Base-by-base conservation (phyloP, 2,113 vertebrate species). In the Varanus komodoensis region DNA sequence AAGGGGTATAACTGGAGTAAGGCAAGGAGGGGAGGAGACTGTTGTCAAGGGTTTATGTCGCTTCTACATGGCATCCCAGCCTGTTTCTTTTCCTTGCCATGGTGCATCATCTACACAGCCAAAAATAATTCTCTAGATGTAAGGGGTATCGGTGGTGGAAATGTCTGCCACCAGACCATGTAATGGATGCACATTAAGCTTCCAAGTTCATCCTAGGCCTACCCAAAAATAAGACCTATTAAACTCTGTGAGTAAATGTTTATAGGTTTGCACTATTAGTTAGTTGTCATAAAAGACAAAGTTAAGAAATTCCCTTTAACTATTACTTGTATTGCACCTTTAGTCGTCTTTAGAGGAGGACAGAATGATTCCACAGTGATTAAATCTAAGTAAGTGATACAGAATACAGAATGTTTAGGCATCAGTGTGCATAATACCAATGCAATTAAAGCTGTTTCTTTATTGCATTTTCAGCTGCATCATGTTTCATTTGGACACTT, bases 401-500 rank as follows among this genome's bases (percentile, higher is more conserved):
- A 54, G 67, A 67, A 25, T 1, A 61, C 91, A 54, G 67, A 57
- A 25, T 1, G 54, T 2, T 87, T 34, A 38, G 86, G 81, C 0
- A 64, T 93, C 78, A 57, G 6, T 75, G 52, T n/a, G 80, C 23
- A 21, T 86, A n/a, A 23, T 74, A 0, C 54, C 38, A 34, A 0
- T 88, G 21, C 44, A 80, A 87, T 74, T 2, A 3, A 91, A 87
- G 57, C 78, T 52, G 21, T 90, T 94, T 74, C n/a, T 68, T 84
- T 68, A 79, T 34, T 84, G 52, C 71, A 74, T 86, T 15, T 77
- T 9, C 90, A 2, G 87, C 89, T 15, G 67, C 64, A 3, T 73
- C 29, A 64, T 82, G 57, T 91, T 92, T 89, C 86, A n/a, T 87
- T 84, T 0, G 8, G 78, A 21, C 74, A 88, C 21, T 54, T 93